Evolutionary conservation across 1,140 invertebrate genomes (phyloP), one percentile per base, ranked within the genome.

Genomic region (Doryteuthis pealeii): DNA sequence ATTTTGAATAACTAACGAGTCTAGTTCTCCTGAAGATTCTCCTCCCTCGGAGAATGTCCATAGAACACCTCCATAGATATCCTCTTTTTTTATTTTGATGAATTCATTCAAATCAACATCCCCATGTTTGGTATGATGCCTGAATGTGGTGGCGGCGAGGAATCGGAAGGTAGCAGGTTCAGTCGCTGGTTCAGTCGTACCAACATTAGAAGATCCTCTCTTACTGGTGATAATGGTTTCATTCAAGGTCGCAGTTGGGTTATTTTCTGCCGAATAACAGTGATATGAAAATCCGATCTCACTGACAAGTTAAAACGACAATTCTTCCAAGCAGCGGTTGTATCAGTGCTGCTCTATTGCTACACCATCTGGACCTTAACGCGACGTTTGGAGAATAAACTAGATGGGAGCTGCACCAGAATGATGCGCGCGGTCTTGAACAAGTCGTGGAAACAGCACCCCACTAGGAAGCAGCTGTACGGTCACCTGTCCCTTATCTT

Each of bases 31-130:
- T n/a, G 83, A 84, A 66, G 74, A 78, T 69, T 76, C 77, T 12
- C 78, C 78, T 40, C 68, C 73, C n/a, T 77, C 79, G 49, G 76
- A 80, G 67, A 70, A 58, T 30, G 74, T 69, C 67, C 71, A 45
- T 69, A 66, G 40, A 28, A 43, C 72, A 69, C 78, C 65, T 73
- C 77, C 40, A 67, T 75, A 71, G 49, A 72, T 31, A 30, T 62
- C 33, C 62, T 70, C 73, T 45, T 90, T 92, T 67, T 93, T 94
- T 87, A 92, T 86, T 90, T 94, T 74, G 92, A 94, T 78, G 92
- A 92, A 35, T 91, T 93, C 80, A 89, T 94, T 26, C 92, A 93
- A 77, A 89, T 91, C 74, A 89, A 89, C 76, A 90, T 92, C 66
- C 89, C 91, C 72, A 62, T 62, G 26, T 18, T 62, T 62, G 91